Base-by-base conservation (phyloP, 2,113 vertebrate genomes). In the Austrofundulus limnaeus region DNA sequence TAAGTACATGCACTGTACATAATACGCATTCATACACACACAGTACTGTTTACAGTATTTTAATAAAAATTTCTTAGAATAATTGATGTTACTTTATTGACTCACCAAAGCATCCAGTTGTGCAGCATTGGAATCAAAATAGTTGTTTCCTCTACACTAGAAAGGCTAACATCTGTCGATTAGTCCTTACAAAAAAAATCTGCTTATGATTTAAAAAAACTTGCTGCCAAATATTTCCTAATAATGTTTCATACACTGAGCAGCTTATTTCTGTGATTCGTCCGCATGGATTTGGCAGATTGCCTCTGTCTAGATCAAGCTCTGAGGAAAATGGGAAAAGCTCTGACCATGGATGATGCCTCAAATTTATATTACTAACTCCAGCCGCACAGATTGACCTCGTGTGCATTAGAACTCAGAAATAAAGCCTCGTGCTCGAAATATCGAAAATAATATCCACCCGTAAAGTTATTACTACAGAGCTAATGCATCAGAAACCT, bases 201-300 rank as follows among this genome's bases (percentile, higher is more conserved):
- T 82, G 77, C 82, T 86, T 87, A 87, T 80, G 76, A 87, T 85
- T 87, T 71, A 53, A 56, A 69, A n/a, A 78, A 74, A 34, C 59
- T 61, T n/a, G 24, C 60, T 80, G 84, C 82, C 86, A 85, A 77
- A 77, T 54, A 42, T 57, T 47, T 1, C 41, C 51, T 62, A n/a
- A 28, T 66, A 69, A 84, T 68, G 63, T 59, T 80, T 83, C 85
- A 78, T 57, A 72, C 61, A 85, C 50, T 75, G 83, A 89, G 84
- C 73, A 75, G 85, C 83, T 89, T 88, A 87, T 78, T 81, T 79
- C 78, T 53, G 42, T 76, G 82, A 89, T 86, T 87, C 86, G 89
- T 90, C 82, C 73, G 56, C 77, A 71, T 45, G 70, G 73, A 85
- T 86, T 89, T 84, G 84, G 82, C 78, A 66, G 62, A 71, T 81